Conservation (phyloP, 2,113 vertebrate species). For the Callipepla squamata region DNA sequence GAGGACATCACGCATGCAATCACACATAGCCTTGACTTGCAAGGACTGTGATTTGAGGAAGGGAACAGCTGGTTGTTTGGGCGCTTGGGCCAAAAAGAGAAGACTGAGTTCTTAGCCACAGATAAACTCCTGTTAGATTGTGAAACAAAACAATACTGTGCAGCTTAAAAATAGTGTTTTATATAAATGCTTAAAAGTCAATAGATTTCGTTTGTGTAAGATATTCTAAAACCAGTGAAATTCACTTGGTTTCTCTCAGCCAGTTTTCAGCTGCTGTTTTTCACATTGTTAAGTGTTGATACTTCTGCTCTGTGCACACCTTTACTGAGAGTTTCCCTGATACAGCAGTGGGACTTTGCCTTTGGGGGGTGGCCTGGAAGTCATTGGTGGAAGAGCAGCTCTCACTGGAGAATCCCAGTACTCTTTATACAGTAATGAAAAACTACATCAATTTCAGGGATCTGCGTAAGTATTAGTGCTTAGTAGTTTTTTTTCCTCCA, state of each 20-base stretch:
- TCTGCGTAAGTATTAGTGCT: not conserved
- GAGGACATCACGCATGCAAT: not conserved
- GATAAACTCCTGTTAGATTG: not conserved
- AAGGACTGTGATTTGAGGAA: not conserved
- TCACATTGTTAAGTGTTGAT: not conserved
- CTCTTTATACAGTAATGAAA: not conserved
- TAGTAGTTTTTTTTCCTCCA: not conserved
- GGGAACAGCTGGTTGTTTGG: not conserved
- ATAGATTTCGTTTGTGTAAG: not conserved
- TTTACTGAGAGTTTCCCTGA: not conserved
- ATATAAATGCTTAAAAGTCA: not conserved
- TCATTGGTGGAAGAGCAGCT: not conserved
- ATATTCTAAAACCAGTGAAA: not conserved
- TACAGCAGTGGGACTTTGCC: not conserved
- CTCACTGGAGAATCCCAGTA: not conserved
- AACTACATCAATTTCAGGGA: too few species aligned
- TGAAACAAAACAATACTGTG: not conserved
- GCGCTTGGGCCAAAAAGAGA: not conserved
- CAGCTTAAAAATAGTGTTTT: not conserved
- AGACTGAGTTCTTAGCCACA: not conserved
- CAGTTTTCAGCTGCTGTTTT: not conserved
- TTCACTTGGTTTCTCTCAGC: not conserved
- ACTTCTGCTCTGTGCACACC: not conserved
- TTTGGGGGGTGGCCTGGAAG: not conserved
- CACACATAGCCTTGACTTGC: not conserved